Percentiles rank a stretch among this genome's conserved stretches.
Conservation (phyloP, 2,797 vertebrate species). For the Diplodus puntazzo region DNA sequence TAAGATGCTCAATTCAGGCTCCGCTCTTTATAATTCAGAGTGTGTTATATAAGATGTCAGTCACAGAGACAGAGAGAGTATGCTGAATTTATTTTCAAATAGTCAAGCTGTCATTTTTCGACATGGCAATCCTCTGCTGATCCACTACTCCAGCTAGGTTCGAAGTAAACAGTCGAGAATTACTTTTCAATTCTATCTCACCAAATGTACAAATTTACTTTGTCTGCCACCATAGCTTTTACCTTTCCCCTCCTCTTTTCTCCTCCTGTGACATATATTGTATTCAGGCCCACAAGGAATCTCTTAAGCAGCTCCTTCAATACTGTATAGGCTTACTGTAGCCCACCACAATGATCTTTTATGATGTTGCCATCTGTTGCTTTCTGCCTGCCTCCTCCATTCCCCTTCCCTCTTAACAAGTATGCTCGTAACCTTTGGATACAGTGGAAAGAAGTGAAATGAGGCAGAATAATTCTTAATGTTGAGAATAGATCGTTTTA, state of each 20-base stretch:
- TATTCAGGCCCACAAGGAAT: conserved; percentile 20
- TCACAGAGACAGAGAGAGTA: conserved; percentile 12
- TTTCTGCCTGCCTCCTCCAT: conserved; percentile 68
- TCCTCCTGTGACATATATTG: conserved; percentile 35
- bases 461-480: conserved; percentile 23
- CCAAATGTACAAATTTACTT: conserved; percentile 14
- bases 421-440: conserved; percentile 46
- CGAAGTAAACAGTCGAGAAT: conserved; percentile 23
- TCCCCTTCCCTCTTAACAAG: conserved; percentile 39
- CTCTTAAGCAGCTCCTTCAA: conserved; percentile 35
- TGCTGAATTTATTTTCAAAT: conserved; percentile 22
- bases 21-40: conserved; percentile 19
- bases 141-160: conserved; percentile 20
- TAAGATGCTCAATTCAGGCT: conserved; percentile 78
- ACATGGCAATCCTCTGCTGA: conserved; percentile 8
- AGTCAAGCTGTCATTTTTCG: conserved; percentile 8
- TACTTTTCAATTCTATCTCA: conserved; percentile 1
- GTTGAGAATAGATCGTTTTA: conserved; percentile 22
- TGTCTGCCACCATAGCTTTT: conserved; percentile 6
- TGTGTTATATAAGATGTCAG: conserved; percentile 14
- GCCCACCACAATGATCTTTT: conserved; percentile 50
- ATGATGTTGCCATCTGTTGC: conserved; percentile 69
- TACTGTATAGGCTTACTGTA: conserved; percentile 55
- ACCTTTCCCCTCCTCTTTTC: conserved; percentile 18
- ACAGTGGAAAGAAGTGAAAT: conserved; percentile 39